Base-by-base conservation (phyloP, 2,113 vertebrate genomes). In the Rana temporaria region DNA sequence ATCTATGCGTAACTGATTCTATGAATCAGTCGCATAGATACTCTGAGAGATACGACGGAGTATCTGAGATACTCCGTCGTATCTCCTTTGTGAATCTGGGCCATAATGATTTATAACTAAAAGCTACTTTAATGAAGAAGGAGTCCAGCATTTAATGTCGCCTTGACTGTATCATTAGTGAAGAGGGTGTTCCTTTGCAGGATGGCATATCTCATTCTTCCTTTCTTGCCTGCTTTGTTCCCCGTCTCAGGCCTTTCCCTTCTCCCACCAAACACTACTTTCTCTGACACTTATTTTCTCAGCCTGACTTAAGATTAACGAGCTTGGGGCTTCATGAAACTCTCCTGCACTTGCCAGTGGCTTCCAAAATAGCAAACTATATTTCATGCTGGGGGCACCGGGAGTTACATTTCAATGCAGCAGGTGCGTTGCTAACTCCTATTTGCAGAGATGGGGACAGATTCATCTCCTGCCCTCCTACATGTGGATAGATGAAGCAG, bases 361-460 rank as follows among this genome's bases (percentile, higher is more conserved):
- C 79, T 81, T 81, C 68, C 69, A 81, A 81, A 81, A 81, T 72
- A 81, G 79, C 79, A 81, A 81, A 73, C 79, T 72, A 81, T 81
- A 72, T 81, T 81, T 81, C 79, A 81, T 81, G 62, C 69, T 24
- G 15, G 20, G 68, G 79, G 79, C 68, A 26, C 18, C 16, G 79
- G 59, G 79, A 81, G 68, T 72, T 72, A 63, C 59, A 72, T 69
- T 72, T 81, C 79, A 63, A 52, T 81, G 68, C 79, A 73, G 79
- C 79, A 81, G 79, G 79, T 81, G 79, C 79, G 48, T 63, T 70
- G 60, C 34, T 60, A 81, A 72, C 55, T 72, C 59, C 68, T 81
- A 26, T 63, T 42, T 81, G 79, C 68, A 73, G 42, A 72, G 68
- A 72, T 64, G 19, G 48, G 65, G 69, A 73, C 68, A 81, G 57